Base-by-base conservation (phyloP, 2,797 vertebrate genomes). In the Anableps anableps region DNA sequence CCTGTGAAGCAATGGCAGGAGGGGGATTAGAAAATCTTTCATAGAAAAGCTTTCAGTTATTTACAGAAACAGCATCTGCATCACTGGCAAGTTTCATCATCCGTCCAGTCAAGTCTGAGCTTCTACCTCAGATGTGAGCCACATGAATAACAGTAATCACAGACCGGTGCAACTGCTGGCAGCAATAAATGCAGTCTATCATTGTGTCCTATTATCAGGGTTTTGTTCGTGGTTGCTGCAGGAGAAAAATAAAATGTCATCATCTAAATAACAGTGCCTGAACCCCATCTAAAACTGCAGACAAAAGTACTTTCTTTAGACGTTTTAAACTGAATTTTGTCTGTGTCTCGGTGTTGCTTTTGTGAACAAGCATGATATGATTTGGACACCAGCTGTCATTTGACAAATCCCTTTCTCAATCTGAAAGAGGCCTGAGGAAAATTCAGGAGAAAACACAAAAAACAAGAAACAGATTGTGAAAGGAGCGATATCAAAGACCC, bases 1-100 rank as follows among this genome's bases (percentile, higher is more conserved):
- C 98, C 99, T 99, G 92, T 80, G 82, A 87, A 80, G 31, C 5
- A 87, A 23, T 1, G 21, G 13, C 1, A 2, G 19, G 13, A n/a
- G 21, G 66, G 10, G 5, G 10, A 26, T 70, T 7, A 70, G 38
- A 6, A n/a, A 70, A 43, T 7, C 5, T n/a, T 16, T 55, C 53
- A 10, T 55, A 55, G 2, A 60, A 16, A 29, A 31, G 58, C 29
- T 60, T 68, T 6, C 47, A 36, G 14, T 31, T 9, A 43, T 14
- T 29, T 60, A 50, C 2, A 21, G 21, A 38, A 53, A 72, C n/a
- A n/a, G 36, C 41, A 14, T 77, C 7, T 31, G 13, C 3, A 0
- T 66, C 66, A 11, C 1, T 10, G 34, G 19, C 19, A 14, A 11
- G 0, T 41, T 41, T 2, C 26, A 38, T 0, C 16, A 2, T n/a